Evolutionary conservation across 2,797 vertebrate genomes (phyloP), one percentile per base, ranked within the genome.

Genomic region (Phoeniculus purpureus): DNA sequence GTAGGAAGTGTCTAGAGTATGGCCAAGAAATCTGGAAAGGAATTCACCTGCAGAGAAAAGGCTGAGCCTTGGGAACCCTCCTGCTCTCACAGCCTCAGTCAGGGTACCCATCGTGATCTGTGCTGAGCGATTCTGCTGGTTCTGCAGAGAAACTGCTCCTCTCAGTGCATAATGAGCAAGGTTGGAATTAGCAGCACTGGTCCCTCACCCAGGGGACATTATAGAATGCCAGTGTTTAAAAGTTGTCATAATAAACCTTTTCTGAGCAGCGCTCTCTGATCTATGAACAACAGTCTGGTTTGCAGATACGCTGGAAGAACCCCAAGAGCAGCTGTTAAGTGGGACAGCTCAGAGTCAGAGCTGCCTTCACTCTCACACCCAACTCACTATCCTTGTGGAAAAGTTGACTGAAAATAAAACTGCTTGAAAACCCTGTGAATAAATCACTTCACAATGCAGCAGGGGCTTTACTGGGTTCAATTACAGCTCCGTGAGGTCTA

Each of bases 51-150:
- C 52, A 40, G 81, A 43, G 37, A 37, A 60, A 54, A 72, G 25
- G 32, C 64, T 66, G 37, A 79, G 54, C 21, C 51, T 47, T 21
- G 18, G 22, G 17, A 64, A 66, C 7, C 32, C 20, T 45, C 40
- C 45, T 51, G 81, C 45, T 62, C 56, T 73, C 48, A 15, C 48
- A 27, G 17, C 64, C 79, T 26, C 7, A 37, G 26, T 56, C 71
- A 3, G 43, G 27, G 43, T 3, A 29, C 23, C 47, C 55, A 8
- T 11, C 0, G 0, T 27, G 25, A 31, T n/a, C 12, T 47, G 15
- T 8, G 43, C 68, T 37, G 13, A 66, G n/a, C 47, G 89, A 76
- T 76, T 45, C 75, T 61, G 62, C 75, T 52, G 25, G 23, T 21
- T 85, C 43, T 32, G 23, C 2, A 58, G 52, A 47, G 37, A 43